These are phyloP conservation scores for Pimephales promelas DNA, from an alignment of 2,113 vertebrate species.

Conservation along the genomic window DNA sequence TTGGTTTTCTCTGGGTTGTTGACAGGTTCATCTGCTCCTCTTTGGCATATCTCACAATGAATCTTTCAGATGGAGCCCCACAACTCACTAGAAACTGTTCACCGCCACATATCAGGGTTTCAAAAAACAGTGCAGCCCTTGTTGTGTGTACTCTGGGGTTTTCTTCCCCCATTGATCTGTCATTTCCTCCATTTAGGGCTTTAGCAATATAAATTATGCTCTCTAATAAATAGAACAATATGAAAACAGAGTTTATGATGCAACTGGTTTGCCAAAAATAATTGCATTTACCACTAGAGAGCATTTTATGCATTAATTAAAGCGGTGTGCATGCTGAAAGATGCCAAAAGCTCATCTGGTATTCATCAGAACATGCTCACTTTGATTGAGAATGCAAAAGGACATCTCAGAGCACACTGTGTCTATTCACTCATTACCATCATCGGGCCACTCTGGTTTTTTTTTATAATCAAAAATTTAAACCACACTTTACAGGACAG, in stretches of 20 bases:
- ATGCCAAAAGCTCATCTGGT: constrained; percentile 47
- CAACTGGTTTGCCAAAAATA: constrained; percentile 28
- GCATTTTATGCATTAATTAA: constrained; percentile 47
- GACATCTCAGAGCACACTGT: constrained; percentile 43
- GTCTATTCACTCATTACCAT: constrained; percentile 48
- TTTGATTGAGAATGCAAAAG: constrained; percentile 50
- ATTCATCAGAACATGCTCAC: constrained; percentile 41
- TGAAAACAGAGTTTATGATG: constrained; percentile 34
- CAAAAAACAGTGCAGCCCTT: constrained; percentile 33
- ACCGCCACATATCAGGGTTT: constrained; percentile 13
- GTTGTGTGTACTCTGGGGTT: constrained; percentile 27
- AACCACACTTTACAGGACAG: neutral
- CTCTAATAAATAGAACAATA: constrained; percentile 43
- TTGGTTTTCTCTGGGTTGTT: constrained; percentile 10
- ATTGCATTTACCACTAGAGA: constrained; percentile 48
- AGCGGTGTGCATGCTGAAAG: constrained; percentile 26
- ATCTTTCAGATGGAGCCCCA: constrained; percentile 37
- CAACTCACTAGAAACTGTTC: constrained; percentile 22
- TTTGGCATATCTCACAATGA: constrained; percentile 43
- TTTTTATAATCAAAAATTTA: constrained; percentile 4
- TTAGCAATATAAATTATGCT: constrained; percentile 37
- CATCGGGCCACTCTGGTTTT: constrained; percentile 6
- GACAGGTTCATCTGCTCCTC: constrained; percentile 43
- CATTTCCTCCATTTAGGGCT: constrained; percentile 35
- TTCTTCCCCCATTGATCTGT: constrained; percentile 12